Evolutionary conservation across 2,888 invertebrate genomes (phyloP).

Genomic region (Pyrrhosoma nymphula): DNA sequence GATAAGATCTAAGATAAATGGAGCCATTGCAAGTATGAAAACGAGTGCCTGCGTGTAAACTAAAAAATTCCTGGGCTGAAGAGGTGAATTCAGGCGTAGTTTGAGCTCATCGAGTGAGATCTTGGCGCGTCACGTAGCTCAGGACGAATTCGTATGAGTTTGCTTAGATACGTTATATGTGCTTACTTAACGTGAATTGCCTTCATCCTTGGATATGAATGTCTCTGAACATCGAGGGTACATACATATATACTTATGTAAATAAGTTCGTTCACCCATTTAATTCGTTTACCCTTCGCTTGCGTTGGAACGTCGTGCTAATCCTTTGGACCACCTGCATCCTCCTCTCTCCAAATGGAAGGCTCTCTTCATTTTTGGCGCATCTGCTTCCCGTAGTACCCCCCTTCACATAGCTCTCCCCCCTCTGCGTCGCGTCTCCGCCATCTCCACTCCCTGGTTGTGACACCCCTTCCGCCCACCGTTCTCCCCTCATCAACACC

Average conservation of each 20-base stretch:
- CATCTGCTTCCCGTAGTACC: not conserved
- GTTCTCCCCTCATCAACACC: not conserved
- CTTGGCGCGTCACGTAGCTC: not conserved
- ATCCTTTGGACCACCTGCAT: constrained; percentile 14
- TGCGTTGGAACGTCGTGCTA: not conserved
- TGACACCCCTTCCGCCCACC: not conserved
- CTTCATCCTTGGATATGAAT: not conserved
- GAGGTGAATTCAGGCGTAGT: not conserved
- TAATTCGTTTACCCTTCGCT: not conserved
- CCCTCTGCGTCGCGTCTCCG: not conserved
- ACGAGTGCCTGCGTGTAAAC: not conserved
- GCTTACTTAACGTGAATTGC: not conserved
- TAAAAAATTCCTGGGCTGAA: not conserved
- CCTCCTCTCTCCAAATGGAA: not conserved
- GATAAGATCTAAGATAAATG: no score
- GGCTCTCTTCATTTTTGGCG: not conserved
- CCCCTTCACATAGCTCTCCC: not conserved
- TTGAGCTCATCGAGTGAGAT: not conserved
- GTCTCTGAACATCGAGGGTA: not conserved
- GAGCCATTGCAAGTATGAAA: not conserved
- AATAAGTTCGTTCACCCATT: not conserved
- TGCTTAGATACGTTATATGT: not conserved
- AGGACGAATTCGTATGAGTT: no score
- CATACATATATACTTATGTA: not conserved
- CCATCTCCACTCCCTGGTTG: not conserved